A percentile compares a stretch with the other conserved stretches of the same genome.
Evolutionary conservation across 2,113 vertebrate species (phyloP).

Genomic region (Penelope pileata): DNA sequence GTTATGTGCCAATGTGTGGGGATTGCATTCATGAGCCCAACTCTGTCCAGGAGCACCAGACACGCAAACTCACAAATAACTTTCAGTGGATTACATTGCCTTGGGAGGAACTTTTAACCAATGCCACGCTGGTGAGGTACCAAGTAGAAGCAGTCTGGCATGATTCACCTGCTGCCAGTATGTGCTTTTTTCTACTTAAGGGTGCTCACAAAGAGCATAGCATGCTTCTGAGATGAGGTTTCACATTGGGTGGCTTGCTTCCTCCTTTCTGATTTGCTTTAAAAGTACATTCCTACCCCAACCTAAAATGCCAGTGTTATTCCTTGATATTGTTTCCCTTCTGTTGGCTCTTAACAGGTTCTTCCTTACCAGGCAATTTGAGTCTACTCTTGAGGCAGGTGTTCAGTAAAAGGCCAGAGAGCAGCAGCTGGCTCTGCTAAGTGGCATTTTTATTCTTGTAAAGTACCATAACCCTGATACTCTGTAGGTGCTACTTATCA

Average conservation of each 20-base stretch:
- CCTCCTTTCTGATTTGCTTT: conserved; percentile 10
- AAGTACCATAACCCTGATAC: fast-evolving
- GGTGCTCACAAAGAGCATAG: neutral
- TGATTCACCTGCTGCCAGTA: neutral
- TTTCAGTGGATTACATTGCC: neutral
- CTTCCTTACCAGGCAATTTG: neutral
- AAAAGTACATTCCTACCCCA: neutral
- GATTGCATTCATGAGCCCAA: neutral
- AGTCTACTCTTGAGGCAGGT: neutral
- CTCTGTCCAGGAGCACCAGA: neutral
- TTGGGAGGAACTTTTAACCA: neutral
- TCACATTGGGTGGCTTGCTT: neutral
- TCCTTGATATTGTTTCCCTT: neutral
- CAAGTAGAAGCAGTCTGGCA: neutral
- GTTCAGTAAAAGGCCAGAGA: neutral
- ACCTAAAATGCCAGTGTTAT: neutral
- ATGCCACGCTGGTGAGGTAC: neutral
- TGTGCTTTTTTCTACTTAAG: neutral
- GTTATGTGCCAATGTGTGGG: neutral
- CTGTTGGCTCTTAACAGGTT: neutral
- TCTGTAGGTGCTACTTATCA: neutral
- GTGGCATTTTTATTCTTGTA: neutral
- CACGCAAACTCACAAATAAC: neutral
- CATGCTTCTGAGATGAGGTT: neutral
- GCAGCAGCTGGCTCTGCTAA: neutral